phyloP scores from a whole-genome alignment of 2,113 vertebrate genomes.

The Lepus timidus region DNA sequence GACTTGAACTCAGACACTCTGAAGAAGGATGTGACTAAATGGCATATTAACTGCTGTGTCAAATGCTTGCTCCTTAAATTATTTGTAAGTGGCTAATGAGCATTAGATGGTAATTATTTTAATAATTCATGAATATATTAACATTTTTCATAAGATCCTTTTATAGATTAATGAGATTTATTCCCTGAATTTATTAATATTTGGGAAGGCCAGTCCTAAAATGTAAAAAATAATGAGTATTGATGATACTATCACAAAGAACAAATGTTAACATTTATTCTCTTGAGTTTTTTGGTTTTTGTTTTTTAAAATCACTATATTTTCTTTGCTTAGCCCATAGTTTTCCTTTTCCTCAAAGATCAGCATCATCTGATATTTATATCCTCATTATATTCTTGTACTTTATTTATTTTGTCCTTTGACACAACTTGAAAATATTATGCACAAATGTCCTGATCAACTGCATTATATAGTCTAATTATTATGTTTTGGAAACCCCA shows the following conservation, averaged over 20 bases:
- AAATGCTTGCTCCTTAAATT: neutral
- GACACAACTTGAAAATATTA: neutral
- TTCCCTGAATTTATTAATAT: conserved; percentile 24
- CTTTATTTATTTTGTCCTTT: conserved; percentile 12
- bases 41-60: too few species aligned
- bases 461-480: neutral
- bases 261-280: conserved; percentile 46
- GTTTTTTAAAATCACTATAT: neutral
- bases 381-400: neutral
- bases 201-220: neutral
- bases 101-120: neutral
- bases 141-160: neutral
- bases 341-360: conserved; percentile 5
- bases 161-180: neutral
- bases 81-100: neutral
- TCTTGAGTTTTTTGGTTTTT: neutral
- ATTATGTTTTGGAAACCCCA: too few species aligned
- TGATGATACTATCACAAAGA: neutral
- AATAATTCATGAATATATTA: conserved; percentile 18
- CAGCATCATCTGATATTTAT: neutral
- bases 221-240: conserved; percentile 9
- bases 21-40: too few species aligned
- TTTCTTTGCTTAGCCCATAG: neutral
- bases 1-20: too few species aligned
- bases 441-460: neutral